Percentiles rank a stretch among this genome's conserved stretches.
These are phyloP conservation scores for Cyphotilapia sp. DNA, from an alignment of 2,113 vertebrate genomes.

Conservation along the genomic window DNA sequence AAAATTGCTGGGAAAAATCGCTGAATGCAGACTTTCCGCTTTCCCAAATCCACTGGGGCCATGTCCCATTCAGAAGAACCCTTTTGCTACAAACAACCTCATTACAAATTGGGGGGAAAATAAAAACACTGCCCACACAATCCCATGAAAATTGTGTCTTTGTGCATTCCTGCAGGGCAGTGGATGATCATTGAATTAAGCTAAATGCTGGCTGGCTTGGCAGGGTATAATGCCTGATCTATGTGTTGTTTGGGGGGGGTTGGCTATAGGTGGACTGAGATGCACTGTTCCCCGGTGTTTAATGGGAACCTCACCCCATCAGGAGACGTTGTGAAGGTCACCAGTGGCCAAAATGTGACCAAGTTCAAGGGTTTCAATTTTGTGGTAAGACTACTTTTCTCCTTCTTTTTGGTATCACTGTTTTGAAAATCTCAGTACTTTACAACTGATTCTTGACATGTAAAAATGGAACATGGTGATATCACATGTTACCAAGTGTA, in stretches of 20 bases:
- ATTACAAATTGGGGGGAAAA: not conserved
- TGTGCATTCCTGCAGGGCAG: constrained; percentile 39
- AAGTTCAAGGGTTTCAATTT: constrained; percentile 79
- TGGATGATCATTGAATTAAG: constrained; percentile 62
- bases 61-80: constrained; percentile 23
- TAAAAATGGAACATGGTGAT: not conserved
- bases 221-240: constrained; percentile 30
- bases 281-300: constrained; percentile 79
- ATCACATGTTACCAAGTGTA: not conserved
- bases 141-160: constrained; percentile 31
- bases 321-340: constrained; percentile 78
- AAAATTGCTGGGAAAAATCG: constrained; percentile 54
- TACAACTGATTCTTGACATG: not conserved
- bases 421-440: not conserved
- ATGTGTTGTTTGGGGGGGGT: constrained; percentile 30
- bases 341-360: constrained; percentile 72
- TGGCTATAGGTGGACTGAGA: constrained; percentile 73
- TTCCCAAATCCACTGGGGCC: constrained; percentile 12
- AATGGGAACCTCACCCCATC: constrained; percentile 68
- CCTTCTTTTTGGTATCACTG: not conserved
- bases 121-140: not conserved
- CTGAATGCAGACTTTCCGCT: constrained; percentile 32
- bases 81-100: constrained; percentile 27
- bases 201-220: constrained; percentile 13
- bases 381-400: constrained; percentile 76